Evolutionary conservation across 2,888 invertebrate species (phyloP).

Genomic region (Pachydiplax longipennis): DNA sequence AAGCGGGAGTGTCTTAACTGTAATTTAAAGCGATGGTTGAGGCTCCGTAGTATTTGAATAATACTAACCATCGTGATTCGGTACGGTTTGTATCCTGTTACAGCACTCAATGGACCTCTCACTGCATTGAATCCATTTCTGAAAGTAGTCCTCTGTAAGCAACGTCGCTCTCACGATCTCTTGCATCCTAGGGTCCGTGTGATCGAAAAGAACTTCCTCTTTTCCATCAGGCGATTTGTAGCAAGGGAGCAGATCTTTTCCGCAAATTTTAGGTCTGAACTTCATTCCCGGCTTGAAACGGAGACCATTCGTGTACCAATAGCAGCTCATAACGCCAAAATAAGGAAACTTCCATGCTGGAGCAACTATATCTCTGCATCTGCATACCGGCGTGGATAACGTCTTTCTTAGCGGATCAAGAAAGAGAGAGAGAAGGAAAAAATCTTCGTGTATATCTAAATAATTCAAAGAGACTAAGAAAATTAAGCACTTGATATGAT

Average conservation of each 20-base stretch:
- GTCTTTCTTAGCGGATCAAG: neutral
- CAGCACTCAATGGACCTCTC: conserved; percentile 49
- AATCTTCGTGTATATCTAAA: neutral
- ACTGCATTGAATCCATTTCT: conserved; percentile 48
- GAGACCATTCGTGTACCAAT: conserved; percentile 4
- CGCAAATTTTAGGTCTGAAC: neutral
- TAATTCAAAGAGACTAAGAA: neutral
- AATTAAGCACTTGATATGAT: too few relatives aligned
- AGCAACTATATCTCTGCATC: neutral
- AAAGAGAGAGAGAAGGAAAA: neutral
- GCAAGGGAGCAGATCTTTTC: neutral
- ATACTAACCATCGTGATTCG: neutral
- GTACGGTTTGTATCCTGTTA: conserved; percentile 45
- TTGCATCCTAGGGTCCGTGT: neutral
- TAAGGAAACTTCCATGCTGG: neutral
- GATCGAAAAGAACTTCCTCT: neutral
- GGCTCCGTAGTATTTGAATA: neutral
- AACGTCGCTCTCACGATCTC: conserved; percentile 22
- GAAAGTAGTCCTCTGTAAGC: neutral
- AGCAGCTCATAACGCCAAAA: conserved; percentile 25
- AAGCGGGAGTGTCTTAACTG: too few relatives aligned
- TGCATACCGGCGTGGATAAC: neutral
- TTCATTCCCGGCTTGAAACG: neutral
- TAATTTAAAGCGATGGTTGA: too few relatives aligned
- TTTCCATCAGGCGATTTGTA: neutral